Percentiles rank a stretch among this genome's conserved stretches.
These are phyloP conservation scores for Chrysogorgia sp. DNA, from an alignment of 92 coral and sea anemone species.

Conservation along the genomic window DNA sequence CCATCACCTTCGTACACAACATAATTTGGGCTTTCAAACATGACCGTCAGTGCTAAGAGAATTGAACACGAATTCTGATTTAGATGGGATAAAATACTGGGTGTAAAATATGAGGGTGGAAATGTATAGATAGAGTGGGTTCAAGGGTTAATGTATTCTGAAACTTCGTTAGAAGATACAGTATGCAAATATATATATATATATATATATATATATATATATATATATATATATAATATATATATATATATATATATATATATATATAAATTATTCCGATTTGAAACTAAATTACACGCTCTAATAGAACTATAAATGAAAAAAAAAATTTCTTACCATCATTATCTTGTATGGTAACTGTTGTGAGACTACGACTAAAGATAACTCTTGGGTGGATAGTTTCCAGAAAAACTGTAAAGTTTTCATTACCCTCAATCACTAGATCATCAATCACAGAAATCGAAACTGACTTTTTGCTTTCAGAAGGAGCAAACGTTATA, in stretches of 20 bases:
- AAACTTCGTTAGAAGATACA: too few relatives aligned
- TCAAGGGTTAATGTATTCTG: too few relatives aligned
- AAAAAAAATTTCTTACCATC: slow-evolving; percentile 9
- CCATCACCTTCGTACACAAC: slow-evolving; percentile 19
- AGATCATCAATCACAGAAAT: slow-evolving; percentile 11
- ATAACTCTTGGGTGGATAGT: slow-evolving; percentile 12
- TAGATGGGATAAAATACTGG: background rate
- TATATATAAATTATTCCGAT: too few relatives aligned
- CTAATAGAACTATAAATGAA: background rate
- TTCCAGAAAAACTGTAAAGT: slow-evolving; percentile 3
- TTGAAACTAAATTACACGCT: too few relatives aligned
- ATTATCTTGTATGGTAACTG: slow-evolving; percentile 20
- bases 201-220: too few relatives aligned
- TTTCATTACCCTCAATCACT: slow-evolving; percentile 10
- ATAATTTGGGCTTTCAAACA: slow-evolving; percentile 10
- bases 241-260: too few relatives aligned
- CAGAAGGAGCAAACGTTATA: slow-evolving; percentile 31
- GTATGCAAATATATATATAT: too few relatives aligned
- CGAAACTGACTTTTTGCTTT: background rate
- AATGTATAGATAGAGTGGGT: too few relatives aligned
- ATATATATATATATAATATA: too few relatives aligned
- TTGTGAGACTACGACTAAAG: background rate
- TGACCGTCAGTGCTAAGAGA: background rate
- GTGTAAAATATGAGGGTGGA: too few relatives aligned
- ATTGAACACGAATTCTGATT: background rate